A percentile compares a stretch with the other conserved stretches of the same genome.
Conservation (phyloP, 2,113 vertebrate species). For the Mesitornis unicolor region DNA sequence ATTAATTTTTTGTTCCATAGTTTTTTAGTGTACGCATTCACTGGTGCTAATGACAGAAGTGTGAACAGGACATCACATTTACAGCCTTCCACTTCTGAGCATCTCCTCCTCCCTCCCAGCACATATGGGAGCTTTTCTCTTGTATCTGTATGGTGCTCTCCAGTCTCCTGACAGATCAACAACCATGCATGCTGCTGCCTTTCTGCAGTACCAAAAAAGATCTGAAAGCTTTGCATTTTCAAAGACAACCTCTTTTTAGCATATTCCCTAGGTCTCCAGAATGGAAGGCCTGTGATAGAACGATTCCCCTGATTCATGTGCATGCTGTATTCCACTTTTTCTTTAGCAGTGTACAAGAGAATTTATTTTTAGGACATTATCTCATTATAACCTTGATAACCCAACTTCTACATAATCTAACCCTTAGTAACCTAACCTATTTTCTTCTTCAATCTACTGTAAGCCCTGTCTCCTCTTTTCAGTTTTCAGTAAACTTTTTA, state of each 20-base stretch:
- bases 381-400: background rate
- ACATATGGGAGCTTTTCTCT: background rate
- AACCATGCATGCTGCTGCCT: background rate
- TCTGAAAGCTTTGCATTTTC: background rate
- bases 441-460: background rate
- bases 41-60: background rate
- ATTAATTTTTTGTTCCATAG: background rate
- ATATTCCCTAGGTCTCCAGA: accelerated
- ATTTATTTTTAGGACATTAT: background rate
- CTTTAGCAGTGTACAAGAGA: background rate
- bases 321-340: background rate
- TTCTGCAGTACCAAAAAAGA: background rate
- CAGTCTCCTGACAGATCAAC: background rate
- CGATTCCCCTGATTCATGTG: background rate
- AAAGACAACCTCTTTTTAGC: background rate
- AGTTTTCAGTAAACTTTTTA: background rate
- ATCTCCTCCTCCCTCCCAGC: background rate
- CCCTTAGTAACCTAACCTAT: background rate
- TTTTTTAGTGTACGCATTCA: background rate
- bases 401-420: background rate
- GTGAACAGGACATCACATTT: background rate
- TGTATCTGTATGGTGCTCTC: background rate
- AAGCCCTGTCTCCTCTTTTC: background rate
- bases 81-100: background rate
- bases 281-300: background rate